These are phyloP conservation scores for Phrynocephalus versicolor DNA, from an alignment of 2,113 vertebrate species.

Conservation along the genomic window DNA sequence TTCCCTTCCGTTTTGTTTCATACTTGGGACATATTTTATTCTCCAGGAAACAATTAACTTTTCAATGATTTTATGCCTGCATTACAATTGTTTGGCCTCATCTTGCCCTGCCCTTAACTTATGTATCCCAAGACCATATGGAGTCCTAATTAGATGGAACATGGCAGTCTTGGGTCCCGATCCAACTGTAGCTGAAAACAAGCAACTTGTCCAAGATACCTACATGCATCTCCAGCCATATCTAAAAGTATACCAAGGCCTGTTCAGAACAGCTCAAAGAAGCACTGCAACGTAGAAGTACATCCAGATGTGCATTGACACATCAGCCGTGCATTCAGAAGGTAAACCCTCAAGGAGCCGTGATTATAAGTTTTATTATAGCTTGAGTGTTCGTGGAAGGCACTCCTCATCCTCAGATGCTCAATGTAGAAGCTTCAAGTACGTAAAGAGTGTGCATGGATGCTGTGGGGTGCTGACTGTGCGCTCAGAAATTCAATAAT, in stretches of 20 bases:
- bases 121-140: neutral
- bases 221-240: neutral
- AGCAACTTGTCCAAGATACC: neutral
- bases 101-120: neutral
- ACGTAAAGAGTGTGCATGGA: too few relatives aligned
- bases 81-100: neutral
- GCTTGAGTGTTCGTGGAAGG: too few relatives aligned
- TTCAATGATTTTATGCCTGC: neutral
- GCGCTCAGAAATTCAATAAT: too few relatives aligned
- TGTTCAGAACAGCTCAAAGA: neutral
- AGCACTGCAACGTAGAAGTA: neutral
- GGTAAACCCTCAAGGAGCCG: neutral
- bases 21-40: neutral
- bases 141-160: neutral
- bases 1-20: neutral
- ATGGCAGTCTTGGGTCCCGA: neutral
- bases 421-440: neutral
- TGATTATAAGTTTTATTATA: too few relatives aligned
- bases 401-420: too few relatives aligned
- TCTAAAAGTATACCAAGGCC: neutral
- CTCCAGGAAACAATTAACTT: constrained; percentile 16
- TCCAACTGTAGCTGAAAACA: neutral
- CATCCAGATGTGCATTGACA: neutral
- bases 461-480: too few relatives aligned
- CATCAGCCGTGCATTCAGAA: neutral